phyloP scores from a whole-genome alignment of 2,113 vertebrate species.

The Gambusia affinis region DNA sequence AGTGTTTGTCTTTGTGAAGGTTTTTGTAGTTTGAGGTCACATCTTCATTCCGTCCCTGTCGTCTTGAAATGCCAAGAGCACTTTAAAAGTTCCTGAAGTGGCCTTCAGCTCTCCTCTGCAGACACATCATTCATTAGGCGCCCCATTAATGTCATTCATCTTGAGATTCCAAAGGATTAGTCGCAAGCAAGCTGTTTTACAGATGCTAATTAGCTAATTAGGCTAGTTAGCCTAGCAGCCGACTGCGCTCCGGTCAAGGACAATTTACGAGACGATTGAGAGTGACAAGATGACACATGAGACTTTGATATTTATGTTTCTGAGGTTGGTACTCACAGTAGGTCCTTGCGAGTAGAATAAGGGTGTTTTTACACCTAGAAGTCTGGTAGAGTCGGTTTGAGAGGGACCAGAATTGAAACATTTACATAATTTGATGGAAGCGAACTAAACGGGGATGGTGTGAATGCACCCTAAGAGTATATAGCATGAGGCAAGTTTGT shows the following conservation, averaged over 20 bases:
- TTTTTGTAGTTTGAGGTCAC: conserved; percentile 4
- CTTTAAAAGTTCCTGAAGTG: conserved; percentile 54
- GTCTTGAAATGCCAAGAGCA: neutral
- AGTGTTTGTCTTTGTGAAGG: conserved; percentile 15
- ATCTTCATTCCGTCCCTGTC: conserved; percentile 8
- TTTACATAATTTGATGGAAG: too few relatives aligned
- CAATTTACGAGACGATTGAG: conserved; percentile 2
- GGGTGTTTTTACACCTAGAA: too few relatives aligned
- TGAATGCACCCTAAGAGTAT: too few relatives aligned
- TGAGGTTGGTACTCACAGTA: too few relatives aligned
- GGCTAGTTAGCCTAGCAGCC: conserved; percentile 55
- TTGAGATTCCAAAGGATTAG: conserved; percentile 59
- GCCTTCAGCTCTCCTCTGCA: conserved; percentile 43
- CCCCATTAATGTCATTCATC: conserved; percentile 52
- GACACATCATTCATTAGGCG: conserved; percentile 54
- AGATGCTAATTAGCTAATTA: conserved; percentile 66
- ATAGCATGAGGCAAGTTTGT: too few relatives aligned
- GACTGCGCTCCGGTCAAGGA: conserved; percentile 26
- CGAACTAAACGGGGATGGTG: too few relatives aligned
- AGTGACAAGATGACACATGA: too few relatives aligned
- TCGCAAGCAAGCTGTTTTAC: conserved; percentile 53
- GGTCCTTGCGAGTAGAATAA: too few relatives aligned
- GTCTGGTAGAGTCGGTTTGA: too few relatives aligned
- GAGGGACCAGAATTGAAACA: too few relatives aligned
- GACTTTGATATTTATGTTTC: neutral